phyloP scores from a whole-genome alignment of 2,797 vertebrate species.

The Luscinia luscinia region DNA sequence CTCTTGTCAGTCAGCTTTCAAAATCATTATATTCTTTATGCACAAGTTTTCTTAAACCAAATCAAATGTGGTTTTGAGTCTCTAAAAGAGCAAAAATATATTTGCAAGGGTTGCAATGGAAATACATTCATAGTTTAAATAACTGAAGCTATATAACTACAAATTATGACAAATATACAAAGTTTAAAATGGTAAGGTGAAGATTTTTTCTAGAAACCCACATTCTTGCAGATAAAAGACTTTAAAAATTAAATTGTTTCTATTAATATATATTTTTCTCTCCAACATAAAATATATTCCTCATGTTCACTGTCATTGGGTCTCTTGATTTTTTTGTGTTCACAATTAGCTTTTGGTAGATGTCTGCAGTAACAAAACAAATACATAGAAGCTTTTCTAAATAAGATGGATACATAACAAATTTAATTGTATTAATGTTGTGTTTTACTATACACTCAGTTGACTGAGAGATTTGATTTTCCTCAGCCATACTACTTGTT shows the following conservation, averaged over 20 bases:
- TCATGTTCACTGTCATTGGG: background rate
- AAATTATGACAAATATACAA: background rate
- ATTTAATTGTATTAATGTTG: background rate
- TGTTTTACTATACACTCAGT: background rate
- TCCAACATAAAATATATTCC: background rate
- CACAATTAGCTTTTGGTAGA: constrained; percentile 2
- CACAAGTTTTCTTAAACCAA: background rate
- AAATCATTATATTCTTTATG: background rate
- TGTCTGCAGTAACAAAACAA: background rate
- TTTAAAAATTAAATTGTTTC: background rate
- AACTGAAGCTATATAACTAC: background rate
- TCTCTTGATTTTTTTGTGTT: background rate
- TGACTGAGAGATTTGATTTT: background rate
- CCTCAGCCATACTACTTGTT: background rate
- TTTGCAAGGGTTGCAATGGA: background rate
- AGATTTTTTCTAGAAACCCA: background rate
- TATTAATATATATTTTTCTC: background rate
- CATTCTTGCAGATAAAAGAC: background rate
- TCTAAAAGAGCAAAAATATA: background rate
- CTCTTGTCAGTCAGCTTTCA: background rate
- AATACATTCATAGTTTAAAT: background rate
- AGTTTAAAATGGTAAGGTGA: background rate
- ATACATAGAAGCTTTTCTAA: background rate
- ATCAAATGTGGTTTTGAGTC: background rate
- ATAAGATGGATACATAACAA: background rate